phyloP scores from a whole-genome alignment of 2,113 vertebrate genomes.

The Macroglossus sobrinus region DNA sequence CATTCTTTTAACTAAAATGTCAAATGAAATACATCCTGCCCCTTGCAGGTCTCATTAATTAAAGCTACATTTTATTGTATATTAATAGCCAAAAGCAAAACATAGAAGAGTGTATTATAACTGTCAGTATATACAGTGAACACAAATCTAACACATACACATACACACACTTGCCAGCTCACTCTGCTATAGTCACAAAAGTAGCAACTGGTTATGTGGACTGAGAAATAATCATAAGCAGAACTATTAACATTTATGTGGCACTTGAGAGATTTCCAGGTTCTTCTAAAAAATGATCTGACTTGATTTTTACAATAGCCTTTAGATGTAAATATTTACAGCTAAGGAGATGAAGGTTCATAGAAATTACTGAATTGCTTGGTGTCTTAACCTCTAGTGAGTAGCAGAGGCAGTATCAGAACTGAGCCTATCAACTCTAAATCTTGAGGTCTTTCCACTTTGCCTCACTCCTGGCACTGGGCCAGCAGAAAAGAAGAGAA shows the following conservation, averaged over 20 bases:
- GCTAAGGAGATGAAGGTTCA: slow-evolving; percentile 1
- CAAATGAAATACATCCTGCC: not conserved
- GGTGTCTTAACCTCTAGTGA: not conserved
- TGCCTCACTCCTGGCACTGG: not conserved
- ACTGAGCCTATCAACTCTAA: not conserved
- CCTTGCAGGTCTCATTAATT: not conserved
- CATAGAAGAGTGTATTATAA: not conserved
- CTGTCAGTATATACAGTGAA: not conserved
- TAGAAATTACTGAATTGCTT: not conserved
- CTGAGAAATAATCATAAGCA: not conserved
- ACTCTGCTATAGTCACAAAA: not conserved
- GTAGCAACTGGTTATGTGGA: not conserved
- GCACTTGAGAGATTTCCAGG: not conserved
- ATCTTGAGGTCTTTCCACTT: not conserved
- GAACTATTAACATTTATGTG: not conserved
- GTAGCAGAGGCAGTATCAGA: not conserved
- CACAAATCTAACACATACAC: not conserved
- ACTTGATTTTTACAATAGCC: slow-evolving; percentile 17
- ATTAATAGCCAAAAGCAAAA: slow-evolving; percentile 18
- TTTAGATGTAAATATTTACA: not conserved
- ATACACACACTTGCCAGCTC: not conserved
- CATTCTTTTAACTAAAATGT: not conserved
- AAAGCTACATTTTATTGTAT: not conserved
- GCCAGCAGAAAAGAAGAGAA: not conserved
- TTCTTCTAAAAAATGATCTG: not conserved